A percentile compares a stretch with the other conserved stretches of the same genome.
Evolutionary conservation across 2,888 invertebrate genomes (phyloP).

Genomic region (Eledone cirrhosa): DNA sequence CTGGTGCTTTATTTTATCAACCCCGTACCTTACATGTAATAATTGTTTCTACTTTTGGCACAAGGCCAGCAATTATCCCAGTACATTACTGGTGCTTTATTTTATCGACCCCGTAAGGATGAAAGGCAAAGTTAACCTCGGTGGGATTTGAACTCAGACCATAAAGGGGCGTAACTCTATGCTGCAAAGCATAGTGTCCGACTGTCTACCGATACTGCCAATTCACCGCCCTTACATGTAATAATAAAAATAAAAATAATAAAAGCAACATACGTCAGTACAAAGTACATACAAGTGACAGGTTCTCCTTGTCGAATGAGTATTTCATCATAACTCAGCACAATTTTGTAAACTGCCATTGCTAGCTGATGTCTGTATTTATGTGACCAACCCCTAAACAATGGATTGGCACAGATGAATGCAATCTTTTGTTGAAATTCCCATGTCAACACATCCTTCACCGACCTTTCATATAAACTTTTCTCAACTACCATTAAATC

Average conservation of each 20-base stretch:
- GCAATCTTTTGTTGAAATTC: slow-evolving; percentile 63
- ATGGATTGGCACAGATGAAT: slow-evolving; percentile 57
- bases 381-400: slow-evolving; percentile 63
- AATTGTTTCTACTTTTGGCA: no score
- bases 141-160: no score
- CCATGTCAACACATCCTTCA: slow-evolving; percentile 58
- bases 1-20: no score
- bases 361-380: slow-evolving; percentile 64
- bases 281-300: slow-evolving; percentile 61
- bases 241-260: background rate
- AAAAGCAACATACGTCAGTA: slow-evolving; percentile 52
- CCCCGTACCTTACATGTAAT: no score
- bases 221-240: no score
- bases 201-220: no score
- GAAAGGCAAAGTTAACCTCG: no score
- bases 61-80: no score
- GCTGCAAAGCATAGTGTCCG: no score
- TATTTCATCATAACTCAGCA: slow-evolving; percentile 57
- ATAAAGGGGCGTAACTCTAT: no score
- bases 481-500: slow-evolving; percentile 65
- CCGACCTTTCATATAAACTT: slow-evolving; percentile 61
- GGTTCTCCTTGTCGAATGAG: slow-evolving; percentile 60
- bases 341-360: slow-evolving; percentile 64
- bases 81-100: no score
- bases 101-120: no score